Percentiles rank a stretch among this genome's conserved stretches.
Conservation (phyloP, 2,888 invertebrate species). For the Asteroscopus sphinx region DNA sequence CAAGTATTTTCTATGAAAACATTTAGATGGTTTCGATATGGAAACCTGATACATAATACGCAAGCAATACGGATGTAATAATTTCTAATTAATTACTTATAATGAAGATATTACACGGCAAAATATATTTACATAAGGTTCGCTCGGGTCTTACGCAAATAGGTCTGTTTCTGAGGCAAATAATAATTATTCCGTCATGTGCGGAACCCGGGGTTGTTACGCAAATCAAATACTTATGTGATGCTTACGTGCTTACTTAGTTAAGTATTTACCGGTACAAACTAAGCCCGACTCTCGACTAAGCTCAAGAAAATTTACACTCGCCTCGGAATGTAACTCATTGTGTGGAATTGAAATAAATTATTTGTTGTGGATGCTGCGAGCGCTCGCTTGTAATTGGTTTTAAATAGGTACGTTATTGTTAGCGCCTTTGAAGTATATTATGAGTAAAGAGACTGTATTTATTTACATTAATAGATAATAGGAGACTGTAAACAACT, state of each 20-base stretch:
- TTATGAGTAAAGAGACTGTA: conserved; percentile 1
- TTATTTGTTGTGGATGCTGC: conserved; percentile 16
- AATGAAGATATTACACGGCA: conserved; percentile 45
- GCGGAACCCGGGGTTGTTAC: conserved; percentile 30
- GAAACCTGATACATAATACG: background rate
- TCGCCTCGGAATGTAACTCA: conserved; percentile 31
- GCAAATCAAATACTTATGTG: conserved; percentile 52
- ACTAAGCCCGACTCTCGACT: conserved; percentile 31
- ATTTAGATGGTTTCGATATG: background rate
- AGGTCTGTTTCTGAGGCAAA: conserved; percentile 42
- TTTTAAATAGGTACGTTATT: conserved; percentile 5
- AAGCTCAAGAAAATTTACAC: conserved; percentile 45
- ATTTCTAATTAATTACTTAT: conserved; percentile 41
- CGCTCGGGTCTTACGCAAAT: conserved; percentile 38
- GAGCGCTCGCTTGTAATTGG: background rate
- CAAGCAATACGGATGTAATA: conserved; percentile 18
- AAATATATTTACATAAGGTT: conserved; percentile 46
- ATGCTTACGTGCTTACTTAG: conserved; percentile 49
- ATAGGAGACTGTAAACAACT: no score
- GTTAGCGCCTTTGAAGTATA: background rate
- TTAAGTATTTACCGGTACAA: conserved; percentile 47
- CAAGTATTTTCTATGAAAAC: conserved; percentile 4
- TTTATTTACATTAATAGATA: no score
- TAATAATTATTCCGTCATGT: conserved; percentile 44
- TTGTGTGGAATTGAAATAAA: conserved; percentile 24